Conservation (phyloP, 2,888 invertebrate genomes). For the Ecdyonurus torrentis region DNA sequence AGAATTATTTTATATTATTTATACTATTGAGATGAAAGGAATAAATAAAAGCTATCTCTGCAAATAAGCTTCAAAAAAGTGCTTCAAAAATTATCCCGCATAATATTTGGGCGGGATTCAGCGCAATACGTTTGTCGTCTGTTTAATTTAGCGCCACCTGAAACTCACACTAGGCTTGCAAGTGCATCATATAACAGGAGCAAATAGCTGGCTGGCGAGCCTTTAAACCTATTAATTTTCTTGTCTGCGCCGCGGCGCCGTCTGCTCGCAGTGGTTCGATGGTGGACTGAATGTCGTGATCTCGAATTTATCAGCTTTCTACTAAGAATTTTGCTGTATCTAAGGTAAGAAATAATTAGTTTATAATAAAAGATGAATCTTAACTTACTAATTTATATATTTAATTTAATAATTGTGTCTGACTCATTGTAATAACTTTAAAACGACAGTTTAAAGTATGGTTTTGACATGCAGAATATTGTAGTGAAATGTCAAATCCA, state of each 20-base stretch:
- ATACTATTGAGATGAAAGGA: too few species aligned
- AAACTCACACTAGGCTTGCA: not conserved
- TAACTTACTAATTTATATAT: not conserved
- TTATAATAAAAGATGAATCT: not conserved
- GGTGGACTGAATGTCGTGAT: not conserved
- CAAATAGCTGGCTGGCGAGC: not conserved
- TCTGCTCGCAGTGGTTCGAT: not conserved
- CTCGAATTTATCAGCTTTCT: not conserved
- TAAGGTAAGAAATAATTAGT: not conserved
- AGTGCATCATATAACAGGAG: not conserved
- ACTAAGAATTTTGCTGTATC: not conserved
- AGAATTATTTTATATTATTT: too few species aligned
- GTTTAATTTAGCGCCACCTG: not conserved
- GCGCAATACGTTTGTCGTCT: not conserved
- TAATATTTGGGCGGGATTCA: not conserved
- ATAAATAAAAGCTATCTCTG: too few species aligned
- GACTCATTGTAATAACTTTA: not conserved
- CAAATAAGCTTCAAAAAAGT: not conserved
- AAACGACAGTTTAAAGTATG: not conserved
- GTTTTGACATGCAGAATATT: not conserved
- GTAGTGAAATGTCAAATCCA: not conserved
- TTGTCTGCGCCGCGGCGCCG: not conserved
- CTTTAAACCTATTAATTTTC: not conserved
- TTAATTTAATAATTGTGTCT: not conserved
- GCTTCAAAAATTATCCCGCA: not conserved